Base-by-base conservation (phyloP, 64 coral and sea anemone genomes). In the Dendronephthya gigantea region DNA sequence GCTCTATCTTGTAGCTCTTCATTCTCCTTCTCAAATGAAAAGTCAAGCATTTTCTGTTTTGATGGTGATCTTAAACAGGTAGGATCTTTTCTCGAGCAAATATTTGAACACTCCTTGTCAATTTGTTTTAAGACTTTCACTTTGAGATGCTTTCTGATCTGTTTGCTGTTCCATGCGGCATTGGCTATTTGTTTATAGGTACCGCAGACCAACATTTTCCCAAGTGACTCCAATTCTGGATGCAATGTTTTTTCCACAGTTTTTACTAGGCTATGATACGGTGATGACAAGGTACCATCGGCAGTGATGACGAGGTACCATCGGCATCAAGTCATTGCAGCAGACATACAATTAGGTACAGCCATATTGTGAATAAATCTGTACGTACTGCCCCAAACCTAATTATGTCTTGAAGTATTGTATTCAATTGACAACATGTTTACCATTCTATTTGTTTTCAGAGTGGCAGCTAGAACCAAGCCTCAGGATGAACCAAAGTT, bases 221-320 rank as follows among this genome's bases (percentile, higher is more conserved):
- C 79, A 36, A 89, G 88, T 56, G 88, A 50, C 38, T 89, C 36
- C 0, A 89, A 39, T n/a, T 82, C 88, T 89, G 83, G 36, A 40
- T 89, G 81, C 9, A 89, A 50, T 36, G 6, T 47, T 39, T 90
- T 90, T 7, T 37, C 66, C 75, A 84, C 74, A 15, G 83, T 82
- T 82, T n/a, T 50, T 49, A 50, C 89, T 90, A 14, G 83, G 90
- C 90, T 85, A 91, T 55, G 86, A 79, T 41, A 91, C 79, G n/a
- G n/a, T n/a, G n/a, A n/a, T n/a, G n/a, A n/a, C n/a, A n/a, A n/a
- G n/a, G n/a, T n/a, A n/a, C n/a, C n/a, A n/a, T n/a, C n/a, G n/a
- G n/a, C n/a, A n/a, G n/a, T n/a, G n/a, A n/a, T n/a, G n/a, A n/a
- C n/a, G n/a, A n/a, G n/a, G n/a, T n/a, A n/a, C n/a, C n/a, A n/a